A percentile compares a stretch with the other conserved stretches of the same genome.
phyloP scores from a whole-genome alignment of 2,113 vertebrate genomes.

The Gorsachius goisagi region DNA sequence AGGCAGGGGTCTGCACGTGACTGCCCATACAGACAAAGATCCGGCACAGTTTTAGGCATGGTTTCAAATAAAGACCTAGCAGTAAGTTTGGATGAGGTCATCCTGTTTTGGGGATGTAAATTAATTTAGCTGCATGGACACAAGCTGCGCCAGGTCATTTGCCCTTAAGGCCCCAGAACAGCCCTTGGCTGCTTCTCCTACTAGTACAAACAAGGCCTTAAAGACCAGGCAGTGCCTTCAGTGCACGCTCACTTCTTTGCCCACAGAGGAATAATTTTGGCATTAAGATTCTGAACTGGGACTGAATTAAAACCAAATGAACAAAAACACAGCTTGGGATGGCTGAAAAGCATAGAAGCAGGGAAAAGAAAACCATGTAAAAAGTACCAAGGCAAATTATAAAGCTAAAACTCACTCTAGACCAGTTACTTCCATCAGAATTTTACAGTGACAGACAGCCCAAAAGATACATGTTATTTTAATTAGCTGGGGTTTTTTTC shows the following conservation, averaged over 20 bases:
- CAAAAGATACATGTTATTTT: neutral
- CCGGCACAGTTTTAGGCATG: neutral
- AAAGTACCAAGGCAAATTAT: neutral
- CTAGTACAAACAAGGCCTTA: neutral
- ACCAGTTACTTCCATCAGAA: neutral
- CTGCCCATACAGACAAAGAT: fast-evolving
- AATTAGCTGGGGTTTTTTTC: neutral
- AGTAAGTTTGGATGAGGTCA: neutral
- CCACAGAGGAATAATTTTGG: neutral
- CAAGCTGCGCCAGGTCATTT: neutral
- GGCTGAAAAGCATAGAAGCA: neutral
- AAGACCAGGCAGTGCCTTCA: neutral
- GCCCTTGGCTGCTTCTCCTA: neutral
- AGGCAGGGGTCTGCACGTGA: neutral
- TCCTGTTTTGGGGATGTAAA: neutral
- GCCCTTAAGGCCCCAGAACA: neutral
- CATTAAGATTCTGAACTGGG: neutral
- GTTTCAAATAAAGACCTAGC: neutral
- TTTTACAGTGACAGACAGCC: neutral
- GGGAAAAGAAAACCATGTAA: neutral
- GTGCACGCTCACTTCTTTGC: neutral
- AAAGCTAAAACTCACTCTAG: neutral
- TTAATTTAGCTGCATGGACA: neutral
- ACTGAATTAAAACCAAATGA: constrained; percentile 10
- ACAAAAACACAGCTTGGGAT: neutral